Evolutionary conservation across 2,113 vertebrate genomes (phyloP).

Genomic region (Dromiciops gliroides): DNA sequence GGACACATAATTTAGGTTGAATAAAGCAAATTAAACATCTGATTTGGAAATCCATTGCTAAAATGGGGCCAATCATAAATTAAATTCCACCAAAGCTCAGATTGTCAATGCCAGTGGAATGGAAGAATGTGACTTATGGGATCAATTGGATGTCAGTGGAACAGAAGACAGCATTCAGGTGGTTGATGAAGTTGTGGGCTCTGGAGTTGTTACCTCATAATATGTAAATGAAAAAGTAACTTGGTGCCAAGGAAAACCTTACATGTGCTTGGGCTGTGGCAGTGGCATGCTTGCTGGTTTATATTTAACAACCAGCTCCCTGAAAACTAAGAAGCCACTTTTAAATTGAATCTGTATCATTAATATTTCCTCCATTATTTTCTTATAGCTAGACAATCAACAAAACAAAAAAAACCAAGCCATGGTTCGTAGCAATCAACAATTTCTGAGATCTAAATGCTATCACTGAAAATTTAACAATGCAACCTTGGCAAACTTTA

Average conservation of each 20-base stretch:
- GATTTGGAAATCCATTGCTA: constrained; percentile 44
- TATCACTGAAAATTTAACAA: not conserved
- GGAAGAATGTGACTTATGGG: fast-evolving
- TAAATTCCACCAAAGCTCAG: not conserved
- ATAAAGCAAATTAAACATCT: constrained; percentile 46
- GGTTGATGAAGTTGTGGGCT: not conserved
- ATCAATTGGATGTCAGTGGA: fast-evolving
- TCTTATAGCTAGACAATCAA: not conserved
- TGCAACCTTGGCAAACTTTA: not conserved
- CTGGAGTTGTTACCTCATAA: too few species aligned
- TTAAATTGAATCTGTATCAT: too few species aligned
- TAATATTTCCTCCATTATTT: not conserved
- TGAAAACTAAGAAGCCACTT: not conserved
- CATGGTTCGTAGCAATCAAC: not conserved
- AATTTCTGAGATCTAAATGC: not conserved
- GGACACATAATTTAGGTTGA: not conserved
- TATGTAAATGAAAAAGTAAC: too few species aligned
- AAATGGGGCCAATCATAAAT: constrained; percentile 45
- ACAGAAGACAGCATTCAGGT: not conserved
- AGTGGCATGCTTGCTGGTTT: not conserved
- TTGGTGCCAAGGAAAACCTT: too few species aligned
- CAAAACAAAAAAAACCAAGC: not conserved
- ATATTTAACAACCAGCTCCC: not conserved
- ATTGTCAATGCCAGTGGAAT: not conserved
- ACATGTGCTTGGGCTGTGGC: fast-evolving